Base-by-base conservation (phyloP, 2,113 vertebrate genomes). In the Pao palembangensis region DNA sequence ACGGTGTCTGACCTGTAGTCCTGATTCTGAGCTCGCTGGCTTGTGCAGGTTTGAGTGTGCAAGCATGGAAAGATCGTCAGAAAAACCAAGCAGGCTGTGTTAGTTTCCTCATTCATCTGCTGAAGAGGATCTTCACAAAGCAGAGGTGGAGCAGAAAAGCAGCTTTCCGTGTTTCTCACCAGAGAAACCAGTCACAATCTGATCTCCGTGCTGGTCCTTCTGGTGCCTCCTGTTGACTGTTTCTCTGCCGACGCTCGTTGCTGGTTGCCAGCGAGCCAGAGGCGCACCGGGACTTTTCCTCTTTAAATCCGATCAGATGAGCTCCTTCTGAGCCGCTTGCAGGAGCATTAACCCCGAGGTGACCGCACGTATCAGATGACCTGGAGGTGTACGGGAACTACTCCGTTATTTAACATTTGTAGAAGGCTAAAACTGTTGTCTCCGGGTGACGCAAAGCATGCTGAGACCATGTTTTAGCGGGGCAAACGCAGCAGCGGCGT, bases 271-370 rank as follows among this genome's bases (percentile, higher is more conserved):
- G 28, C 55, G 62, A 62, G 55, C 65, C 54, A 21, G 8, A 28
- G 41, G 61, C 55, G 47, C 75, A 25, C 31, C 11, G 51, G 23
- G 38, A 57, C 63, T 63, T 67, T 58, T 49, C 46, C 61, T 57
- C 64, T 64, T 42, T 63, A 80, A 88, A 87, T 81, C 84, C 82
- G 71, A 78, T 61, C 65, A 75, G 83, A 85, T 76, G 69, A 87
- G 80, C 80, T 83, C 78, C 78, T 25, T 65, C 61, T 86, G 58
- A 86, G 61, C 67, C 61, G 70, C 69, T 56, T 58, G 67, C 43
- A 61, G 58, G 62, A 67, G 73, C 79, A 69, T 85, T 87, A 87
- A 78, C 71, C 56, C 67, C 53, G 44, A 58, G 69, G 76, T 73
- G 73, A 21, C 61, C 62, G 56, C 34, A 2, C 19, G 8, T 49